These are phyloP conservation scores for Laterallus jamaicensis DNA, from an alignment of 2,113 vertebrate species.

Conservation along the genomic window DNA sequence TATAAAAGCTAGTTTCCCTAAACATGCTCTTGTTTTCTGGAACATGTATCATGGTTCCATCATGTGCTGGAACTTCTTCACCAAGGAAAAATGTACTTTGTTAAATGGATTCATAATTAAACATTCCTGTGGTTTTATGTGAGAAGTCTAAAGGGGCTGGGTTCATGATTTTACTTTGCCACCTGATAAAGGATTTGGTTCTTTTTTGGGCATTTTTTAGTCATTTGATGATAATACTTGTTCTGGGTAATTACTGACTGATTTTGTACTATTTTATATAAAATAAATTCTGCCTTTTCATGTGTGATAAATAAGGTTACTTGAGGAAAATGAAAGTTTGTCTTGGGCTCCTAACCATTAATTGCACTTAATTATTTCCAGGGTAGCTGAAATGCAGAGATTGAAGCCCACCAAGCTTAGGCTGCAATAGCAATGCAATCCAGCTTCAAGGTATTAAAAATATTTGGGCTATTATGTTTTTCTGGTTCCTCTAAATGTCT, in stretches of 20 bases:
- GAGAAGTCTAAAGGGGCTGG: not conserved
- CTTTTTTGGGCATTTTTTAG: not conserved
- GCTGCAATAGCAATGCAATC: not conserved
- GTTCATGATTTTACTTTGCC: not conserved
- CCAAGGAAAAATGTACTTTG: not conserved
- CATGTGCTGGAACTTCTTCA: not conserved
- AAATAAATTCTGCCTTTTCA: not conserved
- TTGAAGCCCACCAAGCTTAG: not conserved
- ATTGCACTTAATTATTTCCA: not conserved
- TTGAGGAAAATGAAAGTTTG: not conserved
- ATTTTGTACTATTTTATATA: not conserved
- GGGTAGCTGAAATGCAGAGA: not conserved
- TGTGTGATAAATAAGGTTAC: not conserved
- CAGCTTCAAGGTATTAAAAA: not conserved
- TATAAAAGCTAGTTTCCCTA: not conserved
- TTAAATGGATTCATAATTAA: not conserved
- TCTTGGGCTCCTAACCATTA: not conserved
- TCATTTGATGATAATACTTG: not conserved
- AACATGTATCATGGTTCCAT: not conserved
- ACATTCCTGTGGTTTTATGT: not conserved
- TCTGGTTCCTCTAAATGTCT: not conserved
- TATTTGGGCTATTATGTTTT: not conserved
- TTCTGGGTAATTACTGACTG: not conserved
- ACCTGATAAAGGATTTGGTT: not conserved
- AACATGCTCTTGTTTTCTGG: not conserved